phyloP scores from a whole-genome alignment of 2,888 invertebrate species.

The Liopterus haemorrhoidalis region DNA sequence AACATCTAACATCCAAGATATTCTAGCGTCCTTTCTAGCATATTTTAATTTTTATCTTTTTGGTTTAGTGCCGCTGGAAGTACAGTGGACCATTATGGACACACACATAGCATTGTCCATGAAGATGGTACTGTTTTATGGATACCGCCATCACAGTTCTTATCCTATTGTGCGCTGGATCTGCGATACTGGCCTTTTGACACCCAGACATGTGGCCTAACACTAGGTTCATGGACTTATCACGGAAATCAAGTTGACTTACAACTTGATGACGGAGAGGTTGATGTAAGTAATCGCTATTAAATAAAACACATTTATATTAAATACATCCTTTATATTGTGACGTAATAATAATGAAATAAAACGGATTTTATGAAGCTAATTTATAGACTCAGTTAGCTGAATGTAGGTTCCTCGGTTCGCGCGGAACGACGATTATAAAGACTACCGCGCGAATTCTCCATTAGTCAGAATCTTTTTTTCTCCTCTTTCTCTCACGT shows the following conservation, averaged over 20 bases:
- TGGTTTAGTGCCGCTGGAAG: conserved; percentile 53
- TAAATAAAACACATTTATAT: too few species aligned
- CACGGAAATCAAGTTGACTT: conserved; percentile 55
- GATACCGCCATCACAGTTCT: conserved; percentile 64
- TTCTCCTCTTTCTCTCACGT: too few species aligned
- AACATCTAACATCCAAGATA: background rate
- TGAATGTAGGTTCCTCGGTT: too few species aligned
- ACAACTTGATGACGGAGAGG: conserved; percentile 33
- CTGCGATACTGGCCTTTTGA: conserved; percentile 72
- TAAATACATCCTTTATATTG: too few species aligned
- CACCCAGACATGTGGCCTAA: conserved; percentile 58
- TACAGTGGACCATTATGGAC: conserved; percentile 55
- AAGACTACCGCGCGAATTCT: too few species aligned
- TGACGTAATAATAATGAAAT: too few species aligned
- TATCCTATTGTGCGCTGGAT: conserved; percentile 59
- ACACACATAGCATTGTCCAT: conserved; percentile 50
- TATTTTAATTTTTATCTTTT: background rate
- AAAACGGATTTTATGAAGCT: too few species aligned
- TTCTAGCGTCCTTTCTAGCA: background rate
- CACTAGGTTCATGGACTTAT: conserved; percentile 70
- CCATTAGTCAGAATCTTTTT: too few species aligned
- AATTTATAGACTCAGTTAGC: too few species aligned
- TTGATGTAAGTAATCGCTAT: conserved; percentile 34
- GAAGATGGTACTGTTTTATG: conserved; percentile 54
- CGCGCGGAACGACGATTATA: too few species aligned